A percentile compares a stretch with the other conserved stretches of the same genome.
phyloP scores from a whole-genome alignment of 2,113 vertebrate genomes.

The Gallinago undulata region DNA sequence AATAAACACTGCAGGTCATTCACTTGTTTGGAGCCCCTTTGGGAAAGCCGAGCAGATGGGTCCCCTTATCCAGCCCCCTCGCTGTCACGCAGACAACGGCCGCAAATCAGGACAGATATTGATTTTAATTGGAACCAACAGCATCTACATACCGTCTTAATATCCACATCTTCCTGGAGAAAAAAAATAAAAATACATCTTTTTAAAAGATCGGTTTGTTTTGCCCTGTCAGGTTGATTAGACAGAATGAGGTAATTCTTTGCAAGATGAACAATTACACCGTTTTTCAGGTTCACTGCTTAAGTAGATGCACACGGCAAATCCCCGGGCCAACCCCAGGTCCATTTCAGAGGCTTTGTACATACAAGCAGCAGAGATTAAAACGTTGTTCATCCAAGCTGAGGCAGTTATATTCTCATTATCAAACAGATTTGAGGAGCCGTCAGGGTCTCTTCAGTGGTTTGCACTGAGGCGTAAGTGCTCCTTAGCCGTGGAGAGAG shows the following conservation, averaged over 20 bases:
- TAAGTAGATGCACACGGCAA: constrained; percentile 34
- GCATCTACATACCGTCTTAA: constrained; percentile 75
- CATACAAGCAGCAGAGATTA: constrained; percentile 10
- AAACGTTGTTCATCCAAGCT: constrained; percentile 16
- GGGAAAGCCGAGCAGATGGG: constrained; percentile 79
- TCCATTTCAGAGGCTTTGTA: constrained; percentile 42
- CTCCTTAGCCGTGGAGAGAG: neutral
- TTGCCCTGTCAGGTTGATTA: constrained; percentile 65
- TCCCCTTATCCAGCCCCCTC: constrained; percentile 74
- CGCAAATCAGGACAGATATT: constrained; percentile 79
- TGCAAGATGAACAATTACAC: constrained; percentile 49
- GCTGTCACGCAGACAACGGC: constrained; percentile 77
- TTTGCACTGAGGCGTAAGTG: neutral
- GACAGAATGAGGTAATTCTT: constrained; percentile 66
- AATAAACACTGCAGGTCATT: constrained; percentile 85
- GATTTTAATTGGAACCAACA: constrained; percentile 85
- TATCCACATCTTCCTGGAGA: constrained; percentile 76
- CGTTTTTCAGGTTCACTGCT: constrained; percentile 63
- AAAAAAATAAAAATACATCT: constrained; percentile 50
- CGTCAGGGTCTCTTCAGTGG: neutral
- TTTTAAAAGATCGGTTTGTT: constrained; percentile 44
- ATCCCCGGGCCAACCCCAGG: constrained; percentile 21
- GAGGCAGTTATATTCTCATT: constrained; percentile 39
- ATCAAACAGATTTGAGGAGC: neutral
- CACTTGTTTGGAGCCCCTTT: constrained; percentile 79